phyloP scores from a whole-genome alignment of 2,888 invertebrate genomes.

The Tineola bisselliella region DNA sequence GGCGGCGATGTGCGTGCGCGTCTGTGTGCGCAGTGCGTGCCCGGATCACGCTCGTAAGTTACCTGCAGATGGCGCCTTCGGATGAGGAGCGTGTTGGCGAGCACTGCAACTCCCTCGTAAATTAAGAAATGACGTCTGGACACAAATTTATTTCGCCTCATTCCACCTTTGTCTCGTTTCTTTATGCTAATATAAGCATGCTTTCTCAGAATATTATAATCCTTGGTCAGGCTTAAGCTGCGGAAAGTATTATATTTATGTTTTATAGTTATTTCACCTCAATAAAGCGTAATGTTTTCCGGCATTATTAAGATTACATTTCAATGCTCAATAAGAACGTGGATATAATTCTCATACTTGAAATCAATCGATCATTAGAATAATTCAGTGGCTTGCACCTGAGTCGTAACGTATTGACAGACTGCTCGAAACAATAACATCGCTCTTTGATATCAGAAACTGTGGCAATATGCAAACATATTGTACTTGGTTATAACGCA shows the following conservation, averaged over 20 bases:
- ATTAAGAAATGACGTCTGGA: conserved; percentile 51
- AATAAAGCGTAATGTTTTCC: conserved; percentile 37
- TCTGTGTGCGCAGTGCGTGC: conserved; percentile 41
- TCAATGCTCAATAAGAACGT: conserved; percentile 45
- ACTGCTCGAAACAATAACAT: conserved; percentile 34
- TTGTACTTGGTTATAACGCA: conserved; percentile 20
- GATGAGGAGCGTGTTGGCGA: conserved; percentile 33
- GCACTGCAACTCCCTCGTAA: conserved; percentile 56
- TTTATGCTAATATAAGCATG: conserved; percentile 10
- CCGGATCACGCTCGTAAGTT: conserved; percentile 36
- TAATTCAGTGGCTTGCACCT: conserved; percentile 5
- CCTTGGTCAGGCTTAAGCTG: not conserved
- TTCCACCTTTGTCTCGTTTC: conserved; percentile 10
- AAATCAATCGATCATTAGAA: conserved; percentile 4
- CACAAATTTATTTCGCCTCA: conserved; percentile 5
- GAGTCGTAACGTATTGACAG: conserved; percentile 32
- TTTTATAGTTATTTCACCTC: conserved; percentile 21
- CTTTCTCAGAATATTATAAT: conserved; percentile 6
- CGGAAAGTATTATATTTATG: conserved; percentile 30
- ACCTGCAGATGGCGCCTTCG: conserved; percentile 57
- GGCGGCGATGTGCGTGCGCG: conserved; percentile 41
- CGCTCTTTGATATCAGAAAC: conserved; percentile 25
- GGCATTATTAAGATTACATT: conserved; percentile 57
- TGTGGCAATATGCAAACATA: conserved; percentile 32
- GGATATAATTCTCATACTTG: conserved; percentile 10